These are phyloP conservation scores for Stomatorhinus ivindoensis DNA, from an alignment of 2,113 vertebrate genomes.

Conservation along the genomic window DNA sequence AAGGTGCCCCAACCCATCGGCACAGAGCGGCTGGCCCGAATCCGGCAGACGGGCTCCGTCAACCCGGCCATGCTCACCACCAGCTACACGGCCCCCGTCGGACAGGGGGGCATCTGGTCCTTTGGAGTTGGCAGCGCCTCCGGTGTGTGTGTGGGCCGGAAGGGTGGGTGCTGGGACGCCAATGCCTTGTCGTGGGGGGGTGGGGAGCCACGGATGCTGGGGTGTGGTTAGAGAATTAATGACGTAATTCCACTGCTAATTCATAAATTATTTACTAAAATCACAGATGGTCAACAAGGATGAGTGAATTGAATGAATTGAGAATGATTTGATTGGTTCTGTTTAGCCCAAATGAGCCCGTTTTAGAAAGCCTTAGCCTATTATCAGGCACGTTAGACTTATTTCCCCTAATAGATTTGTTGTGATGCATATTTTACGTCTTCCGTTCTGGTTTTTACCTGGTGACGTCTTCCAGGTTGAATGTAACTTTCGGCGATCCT, in stretches of 20 bases:
- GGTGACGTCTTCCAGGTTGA: not conserved
- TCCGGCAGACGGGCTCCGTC: conserved; percentile 90
- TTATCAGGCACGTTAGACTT: not conserved
- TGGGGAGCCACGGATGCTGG: not conserved
- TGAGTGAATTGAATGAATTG: not conserved
- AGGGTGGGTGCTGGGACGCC: not conserved
- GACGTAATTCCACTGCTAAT: not conserved
- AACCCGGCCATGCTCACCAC: conserved; percentile 80
- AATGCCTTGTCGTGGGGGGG: not conserved
- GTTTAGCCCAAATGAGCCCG: not conserved
- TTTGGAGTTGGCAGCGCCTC: conserved; percentile 90
- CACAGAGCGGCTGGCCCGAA: conserved; percentile 86
- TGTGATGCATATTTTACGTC: not conserved
- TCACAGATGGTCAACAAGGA: not conserved
- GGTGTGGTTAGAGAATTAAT: not conserved
- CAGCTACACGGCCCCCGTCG: conserved; percentile 88
- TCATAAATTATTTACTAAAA: not conserved
- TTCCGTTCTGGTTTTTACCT: not conserved
- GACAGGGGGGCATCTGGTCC: conserved; percentile 96
- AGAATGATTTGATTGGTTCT: not conserved
- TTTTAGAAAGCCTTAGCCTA: not conserved
- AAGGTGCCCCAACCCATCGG: conserved; percentile 96
- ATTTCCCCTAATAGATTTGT: not conserved
- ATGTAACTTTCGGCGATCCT: not conserved
- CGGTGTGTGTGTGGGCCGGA: conserved; percentile 53